These are phyloP conservation scores for Scolopax mira DNA, from an alignment of 2,113 vertebrate species.

Conservation along the genomic window DNA sequence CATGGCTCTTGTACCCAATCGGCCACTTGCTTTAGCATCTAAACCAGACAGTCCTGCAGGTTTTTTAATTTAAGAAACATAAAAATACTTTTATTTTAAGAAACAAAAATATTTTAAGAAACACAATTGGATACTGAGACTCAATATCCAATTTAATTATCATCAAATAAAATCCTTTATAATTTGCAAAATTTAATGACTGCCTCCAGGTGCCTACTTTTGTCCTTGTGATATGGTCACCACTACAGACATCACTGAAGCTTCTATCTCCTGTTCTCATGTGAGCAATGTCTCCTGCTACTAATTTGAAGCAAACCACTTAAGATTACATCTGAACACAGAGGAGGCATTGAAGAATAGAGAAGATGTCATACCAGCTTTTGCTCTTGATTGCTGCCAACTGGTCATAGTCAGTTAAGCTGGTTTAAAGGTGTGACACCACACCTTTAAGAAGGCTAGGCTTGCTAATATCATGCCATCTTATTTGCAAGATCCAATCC, in stretches of 20 bases:
- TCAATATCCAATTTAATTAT: neutral
- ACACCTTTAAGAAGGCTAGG: neutral
- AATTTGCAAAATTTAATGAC: neutral
- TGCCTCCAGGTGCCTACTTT: neutral
- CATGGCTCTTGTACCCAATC: constrained; percentile 96
- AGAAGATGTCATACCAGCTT: neutral
- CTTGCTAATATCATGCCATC: neutral
- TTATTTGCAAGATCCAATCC: neutral
- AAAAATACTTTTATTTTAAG: neutral
- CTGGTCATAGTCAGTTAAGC: neutral
- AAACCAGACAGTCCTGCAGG: constrained; percentile 89
- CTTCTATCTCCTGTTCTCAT: neutral
- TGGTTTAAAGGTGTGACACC: neutral
- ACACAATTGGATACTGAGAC: neutral
- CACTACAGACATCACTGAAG: neutral
- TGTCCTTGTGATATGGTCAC: neutral
- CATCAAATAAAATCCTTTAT: neutral
- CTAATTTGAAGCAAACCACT: neutral
- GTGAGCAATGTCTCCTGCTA: neutral
- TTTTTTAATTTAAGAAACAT: constrained; percentile 45
- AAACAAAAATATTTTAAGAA: constrained; percentile 18
- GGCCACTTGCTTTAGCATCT: constrained; percentile 97
- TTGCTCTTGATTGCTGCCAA: neutral
- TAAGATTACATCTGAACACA: neutral
- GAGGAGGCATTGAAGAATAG: neutral